phyloP scores from a whole-genome alignment of 2,113 vertebrate species.

The Laticauda laticaudata region DNA sequence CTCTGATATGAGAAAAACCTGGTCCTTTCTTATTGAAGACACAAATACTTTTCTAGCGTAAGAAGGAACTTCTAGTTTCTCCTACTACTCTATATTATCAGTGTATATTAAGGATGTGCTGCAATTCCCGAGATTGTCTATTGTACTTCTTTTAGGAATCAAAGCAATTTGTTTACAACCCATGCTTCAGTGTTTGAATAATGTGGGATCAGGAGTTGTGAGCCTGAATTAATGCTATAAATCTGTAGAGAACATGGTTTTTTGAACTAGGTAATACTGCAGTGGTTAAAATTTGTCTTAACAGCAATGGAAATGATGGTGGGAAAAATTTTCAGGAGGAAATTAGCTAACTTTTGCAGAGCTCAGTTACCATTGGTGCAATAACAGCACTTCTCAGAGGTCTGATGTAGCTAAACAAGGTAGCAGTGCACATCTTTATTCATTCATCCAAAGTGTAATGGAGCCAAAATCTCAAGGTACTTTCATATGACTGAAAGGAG shows the following conservation, averaged over 20 bases:
- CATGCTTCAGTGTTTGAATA: neutral
- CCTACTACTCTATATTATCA: neutral
- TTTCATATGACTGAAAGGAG: slow-evolving; percentile 4
- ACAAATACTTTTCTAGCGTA: neutral
- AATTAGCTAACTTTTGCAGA: slow-evolving; percentile 23
- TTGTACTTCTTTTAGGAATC: neutral
- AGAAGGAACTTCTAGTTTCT: neutral
- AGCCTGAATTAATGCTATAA: neutral
- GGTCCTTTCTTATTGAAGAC: neutral
- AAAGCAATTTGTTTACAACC: neutral
- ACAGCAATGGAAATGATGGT: neutral
- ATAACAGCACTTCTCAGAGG: neutral
- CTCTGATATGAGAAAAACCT: neutral
- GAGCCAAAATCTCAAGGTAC: neutral
- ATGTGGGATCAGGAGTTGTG: neutral
- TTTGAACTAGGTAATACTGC: neutral
- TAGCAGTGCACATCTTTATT: slow-evolving; percentile 11
- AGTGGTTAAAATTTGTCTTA: neutral
- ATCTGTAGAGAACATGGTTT: neutral
- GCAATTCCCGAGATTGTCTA: neutral
- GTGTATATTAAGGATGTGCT: neutral
- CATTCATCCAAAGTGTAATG: slow-evolving; percentile 9
- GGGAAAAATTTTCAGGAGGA: neutral
- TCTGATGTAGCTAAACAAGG: slow-evolving; percentile 5
- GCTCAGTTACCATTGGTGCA: neutral